A percentile compares a stretch with the other conserved stretches of the same genome.
Evolutionary conservation across 2,888 invertebrate species (phyloP).

Genomic region (Lamproptera curius): DNA sequence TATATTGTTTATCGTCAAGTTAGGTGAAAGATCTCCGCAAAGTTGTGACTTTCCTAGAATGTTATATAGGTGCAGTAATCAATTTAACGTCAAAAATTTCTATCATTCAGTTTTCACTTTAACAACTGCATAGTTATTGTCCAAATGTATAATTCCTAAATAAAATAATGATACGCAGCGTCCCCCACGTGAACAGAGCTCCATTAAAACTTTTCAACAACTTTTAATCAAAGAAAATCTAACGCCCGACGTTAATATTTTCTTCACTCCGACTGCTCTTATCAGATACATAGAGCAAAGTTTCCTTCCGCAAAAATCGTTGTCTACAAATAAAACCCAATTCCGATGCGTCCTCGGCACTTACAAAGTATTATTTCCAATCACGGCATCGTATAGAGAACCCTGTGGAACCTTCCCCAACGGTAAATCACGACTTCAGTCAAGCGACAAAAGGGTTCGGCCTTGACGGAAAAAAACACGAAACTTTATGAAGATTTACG

Average conservation of each 20-base stretch:
- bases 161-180: too few relatives aligned
- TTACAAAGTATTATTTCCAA: slow-evolving; percentile 58
- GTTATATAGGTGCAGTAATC: too few relatives aligned
- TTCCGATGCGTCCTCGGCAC: slow-evolving; percentile 60
- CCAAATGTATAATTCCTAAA: too few relatives aligned
- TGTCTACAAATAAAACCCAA: slow-evolving; percentile 56
- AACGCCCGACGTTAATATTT: neutral
- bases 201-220: too few relatives aligned
- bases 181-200: too few relatives aligned
- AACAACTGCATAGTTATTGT: too few relatives aligned
- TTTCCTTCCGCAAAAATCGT: slow-evolving; percentile 51
- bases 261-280: neutral
- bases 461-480: slow-evolving; percentile 18
- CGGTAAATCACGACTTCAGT: slow-evolving; percentile 39
- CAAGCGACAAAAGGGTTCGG: slow-evolving; percentile 18
- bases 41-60: too few relatives aligned
- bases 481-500: slow-evolving; percentile 17
- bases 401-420: slow-evolving; percentile 62
- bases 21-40: too few relatives aligned
- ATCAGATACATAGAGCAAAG: slow-evolving; percentile 8
- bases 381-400: slow-evolving; percentile 60
- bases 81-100: too few relatives aligned
- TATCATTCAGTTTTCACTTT: too few relatives aligned
- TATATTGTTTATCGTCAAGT: too few relatives aligned
- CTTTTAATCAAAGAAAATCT: too few relatives aligned